Evolutionary conservation across 1,140 invertebrate genomes (phyloP), one percentile per base, ranked within the genome.

Genomic region (Zaprionus capensis): DNA sequence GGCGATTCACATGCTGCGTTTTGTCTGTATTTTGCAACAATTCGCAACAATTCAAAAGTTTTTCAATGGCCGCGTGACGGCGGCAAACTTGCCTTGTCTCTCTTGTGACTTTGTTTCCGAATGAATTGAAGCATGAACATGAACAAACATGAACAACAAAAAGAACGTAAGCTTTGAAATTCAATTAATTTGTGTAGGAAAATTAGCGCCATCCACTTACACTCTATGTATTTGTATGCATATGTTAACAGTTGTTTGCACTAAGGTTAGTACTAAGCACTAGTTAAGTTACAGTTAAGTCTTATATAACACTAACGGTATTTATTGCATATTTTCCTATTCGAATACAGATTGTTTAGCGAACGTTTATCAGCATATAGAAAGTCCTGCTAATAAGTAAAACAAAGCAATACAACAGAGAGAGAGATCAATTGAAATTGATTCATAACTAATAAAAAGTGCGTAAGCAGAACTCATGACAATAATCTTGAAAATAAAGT

Each of bases 101-200:
- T 68, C 38, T 41, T 41, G 15, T 31, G 31, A 51, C 59, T 84
- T 85, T 85, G 72, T 79, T 75, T 53, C 80, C 58, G 74, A 71
- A 85, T 73, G 57, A 85, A 90, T 82, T 76, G 85, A 90, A 90
- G 76, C 85, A 78, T 90, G 86, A 90, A 90, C 72, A 77, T 66
- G 31, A 44, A 51, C n/a, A 11, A 14, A 71, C 24, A 46, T 26
- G 68, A 58, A 64, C 14, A 71, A 61, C 44, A 51, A 64, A 71
- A 28, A 36, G 4, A 41, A 65, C 64, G 28, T 76, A 51, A 56
- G 36, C 56, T 65, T 71, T 81, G 69, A 63, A 84, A 71, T 85
- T 77, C 61, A 90, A 85, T 85, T 88, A 75, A 80, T 81, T 78
- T 73, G 67, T 72, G 56, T 79, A 71, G 78, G 65, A 56, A 84